Percentiles rank a stretch among this genome's conserved stretches.
Evolutionary conservation across 2,113 vertebrate genomes (phyloP).

Genomic region (Zosterops lateralis): DNA sequence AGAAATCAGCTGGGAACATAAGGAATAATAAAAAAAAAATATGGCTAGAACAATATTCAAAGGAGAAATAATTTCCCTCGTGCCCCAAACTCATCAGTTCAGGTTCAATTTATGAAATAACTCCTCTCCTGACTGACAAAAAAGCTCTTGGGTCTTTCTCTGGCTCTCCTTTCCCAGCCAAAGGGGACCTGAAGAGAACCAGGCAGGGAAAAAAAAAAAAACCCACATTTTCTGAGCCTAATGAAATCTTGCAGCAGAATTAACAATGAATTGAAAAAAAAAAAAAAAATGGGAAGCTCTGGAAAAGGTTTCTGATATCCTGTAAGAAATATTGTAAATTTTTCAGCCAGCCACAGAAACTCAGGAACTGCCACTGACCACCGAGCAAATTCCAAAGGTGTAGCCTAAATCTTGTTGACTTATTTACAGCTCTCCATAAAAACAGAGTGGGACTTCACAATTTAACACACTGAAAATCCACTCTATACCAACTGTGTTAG

Average conservation of each 20-base stretch:
- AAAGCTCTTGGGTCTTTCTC: not conserved
- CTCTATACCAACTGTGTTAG: not conserved
- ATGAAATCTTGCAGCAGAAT: not conserved
- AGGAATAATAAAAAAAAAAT: not conserved
- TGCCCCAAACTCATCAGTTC: not conserved
- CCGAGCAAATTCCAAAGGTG: rapidly evolving
- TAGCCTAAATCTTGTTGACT: not conserved
- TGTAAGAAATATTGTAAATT: not conserved
- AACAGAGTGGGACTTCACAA: not conserved
- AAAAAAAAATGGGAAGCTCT: not conserved
- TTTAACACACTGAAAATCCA: not conserved
- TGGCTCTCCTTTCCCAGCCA: not conserved
- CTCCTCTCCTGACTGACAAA: not conserved
- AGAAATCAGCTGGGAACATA: not conserved
- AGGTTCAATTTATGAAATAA: not conserved
- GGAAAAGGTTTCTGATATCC: not conserved
- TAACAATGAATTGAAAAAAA: not conserved
- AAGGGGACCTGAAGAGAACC: not conserved
- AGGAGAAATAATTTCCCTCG: conserved; percentile 19
- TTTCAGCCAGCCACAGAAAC: not conserved
- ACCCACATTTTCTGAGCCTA: not conserved
- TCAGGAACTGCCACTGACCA: not conserved
- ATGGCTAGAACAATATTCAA: not conserved
- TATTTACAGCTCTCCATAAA: not conserved
- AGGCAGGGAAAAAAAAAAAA: not conserved